Base-by-base conservation (phyloP, 2,797 vertebrate genomes). In the Salarias fasciatus region DNA sequence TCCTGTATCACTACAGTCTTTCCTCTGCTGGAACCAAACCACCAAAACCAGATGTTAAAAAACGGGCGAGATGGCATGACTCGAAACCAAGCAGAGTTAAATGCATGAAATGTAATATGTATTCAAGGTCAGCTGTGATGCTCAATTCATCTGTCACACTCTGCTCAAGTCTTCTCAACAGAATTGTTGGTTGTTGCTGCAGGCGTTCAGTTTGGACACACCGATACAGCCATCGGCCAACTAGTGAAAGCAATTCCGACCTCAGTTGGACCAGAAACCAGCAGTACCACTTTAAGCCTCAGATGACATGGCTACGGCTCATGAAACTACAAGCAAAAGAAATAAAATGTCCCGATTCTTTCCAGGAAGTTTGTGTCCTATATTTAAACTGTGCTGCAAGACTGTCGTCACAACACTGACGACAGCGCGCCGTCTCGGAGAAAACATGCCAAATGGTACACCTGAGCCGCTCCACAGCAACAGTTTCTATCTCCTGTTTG, bases 201-300 rank as follows among this genome's bases (percentile, higher is more conserved):
- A 48, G 37, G 54, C 33, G 49, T 66, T 15, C 53, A 40, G 28
- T 24, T 9, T 55, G 46, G 30, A 64, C 36, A 33, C 42, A 65
- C 41, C 51, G 56, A 75, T 56, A 42, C 38, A 73, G 44, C 56
- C 42, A 36, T 50, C 18, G 51, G n/a, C 67, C 69, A 58, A 60
- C 51, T 36, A 47, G 52, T 69, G 55, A 69, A 80, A 48, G 65
- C 52, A 53, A 68, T 80, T 69, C 50, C 37, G 2, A 33, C 10
- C 55, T 36, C 56, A 56, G 46, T 38, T 40, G 8, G 57, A 53
- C 36, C 48, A 12, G 63, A 46, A 70, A 44, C 41, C 41, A 63
- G 57, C 53, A 53, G 10, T 15, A 11, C 8, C 30, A 14, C 42
- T 71, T 59, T 33, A 57, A 5, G 24, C 35, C 13, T 24, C 12